A percentile compares a stretch with the other conserved stretches of the same genome.
These are phyloP conservation scores for Phortica okadai DNA, from an alignment of 2,888 invertebrate species.

Conservation along the genomic window DNA sequence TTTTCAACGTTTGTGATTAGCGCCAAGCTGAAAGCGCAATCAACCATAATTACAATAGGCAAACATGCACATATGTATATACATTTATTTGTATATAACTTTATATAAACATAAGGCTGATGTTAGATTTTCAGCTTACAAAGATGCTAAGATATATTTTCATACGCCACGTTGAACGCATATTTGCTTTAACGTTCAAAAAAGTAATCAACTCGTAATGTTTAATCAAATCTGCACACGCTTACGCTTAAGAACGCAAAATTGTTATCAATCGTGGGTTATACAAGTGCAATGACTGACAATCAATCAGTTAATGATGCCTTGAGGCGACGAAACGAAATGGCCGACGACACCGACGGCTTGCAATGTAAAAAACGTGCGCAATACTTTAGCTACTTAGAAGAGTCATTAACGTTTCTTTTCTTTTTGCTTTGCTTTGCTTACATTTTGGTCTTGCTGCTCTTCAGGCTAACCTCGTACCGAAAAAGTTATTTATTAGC, in stretches of 20 bases:
- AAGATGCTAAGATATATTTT: background rate
- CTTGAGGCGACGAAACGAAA: background rate
- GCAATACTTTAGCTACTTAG: background rate
- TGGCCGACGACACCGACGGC: background rate
- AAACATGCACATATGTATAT: background rate
- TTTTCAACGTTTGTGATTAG: background rate
- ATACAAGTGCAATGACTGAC: slow-evolving; percentile 10
- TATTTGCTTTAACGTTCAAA: too few species aligned
- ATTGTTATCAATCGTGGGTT: slow-evolving; percentile 24
- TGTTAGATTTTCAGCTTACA: background rate
- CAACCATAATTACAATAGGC: too few species aligned
- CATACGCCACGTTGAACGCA: too few species aligned
- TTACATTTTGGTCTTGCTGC: too few species aligned
- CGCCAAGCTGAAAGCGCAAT: too few species aligned
- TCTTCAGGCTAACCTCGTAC: too few species aligned
- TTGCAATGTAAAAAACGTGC: background rate
- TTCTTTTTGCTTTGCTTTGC: too few species aligned
- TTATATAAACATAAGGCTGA: background rate
- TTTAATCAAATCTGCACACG: background rate
- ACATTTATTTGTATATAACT: background rate
- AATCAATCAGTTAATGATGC: background rate
- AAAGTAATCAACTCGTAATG: too few species aligned
- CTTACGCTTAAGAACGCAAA: slow-evolving; percentile 14
- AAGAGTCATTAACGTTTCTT: background rate
- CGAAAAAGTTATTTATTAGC: background rate